Conservation (phyloP, 1,140 invertebrate genomes). For the Rhagoletis pomonella region DNA sequence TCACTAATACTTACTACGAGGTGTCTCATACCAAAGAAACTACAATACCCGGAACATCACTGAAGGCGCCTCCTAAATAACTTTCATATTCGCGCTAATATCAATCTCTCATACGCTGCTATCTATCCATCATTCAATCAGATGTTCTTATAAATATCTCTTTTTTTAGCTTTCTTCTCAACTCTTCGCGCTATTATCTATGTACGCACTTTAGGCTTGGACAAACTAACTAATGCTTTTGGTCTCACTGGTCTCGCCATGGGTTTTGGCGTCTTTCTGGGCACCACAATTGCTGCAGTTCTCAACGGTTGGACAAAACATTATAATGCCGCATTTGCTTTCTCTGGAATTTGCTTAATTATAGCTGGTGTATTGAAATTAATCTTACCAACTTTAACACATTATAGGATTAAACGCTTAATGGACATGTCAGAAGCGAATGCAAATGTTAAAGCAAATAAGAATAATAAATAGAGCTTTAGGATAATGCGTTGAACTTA, state of each 20-base stretch:
- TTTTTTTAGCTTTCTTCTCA: slow-evolving; percentile 63
- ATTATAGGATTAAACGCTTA: not conserved
- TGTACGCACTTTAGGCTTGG: slow-evolving; percentile 66
- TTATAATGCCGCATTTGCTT: slow-evolving; percentile 61
- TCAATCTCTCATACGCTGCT: not conserved
- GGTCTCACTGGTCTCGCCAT: slow-evolving; percentile 67
- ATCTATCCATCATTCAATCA: not conserved
- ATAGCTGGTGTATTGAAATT: slow-evolving; percentile 61
- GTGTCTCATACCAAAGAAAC: too few species aligned
- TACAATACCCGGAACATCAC: too few species aligned
- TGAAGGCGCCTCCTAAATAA: too few species aligned
- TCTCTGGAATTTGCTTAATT: slow-evolving; percentile 66
- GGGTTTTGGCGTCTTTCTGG: slow-evolving; percentile 67
- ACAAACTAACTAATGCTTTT: slow-evolving; percentile 70
- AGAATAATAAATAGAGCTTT: too few species aligned
- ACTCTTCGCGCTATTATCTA: slow-evolving; percentile 68
- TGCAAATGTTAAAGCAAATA: not conserved
- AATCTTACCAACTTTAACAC: slow-evolving; percentile 44
- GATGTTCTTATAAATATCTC: not conserved
- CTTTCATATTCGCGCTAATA: too few species aligned
- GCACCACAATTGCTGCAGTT: slow-evolving; percentile 64
- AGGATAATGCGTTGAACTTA: too few species aligned
- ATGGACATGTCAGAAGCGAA: not conserved
- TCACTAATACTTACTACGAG: not conserved
- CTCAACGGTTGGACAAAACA: slow-evolving; percentile 56